Percentiles rank a stretch among this genome's conserved stretches.
Conservation (phyloP, 2,113 vertebrate species). For the Pithys albifrons region DNA sequence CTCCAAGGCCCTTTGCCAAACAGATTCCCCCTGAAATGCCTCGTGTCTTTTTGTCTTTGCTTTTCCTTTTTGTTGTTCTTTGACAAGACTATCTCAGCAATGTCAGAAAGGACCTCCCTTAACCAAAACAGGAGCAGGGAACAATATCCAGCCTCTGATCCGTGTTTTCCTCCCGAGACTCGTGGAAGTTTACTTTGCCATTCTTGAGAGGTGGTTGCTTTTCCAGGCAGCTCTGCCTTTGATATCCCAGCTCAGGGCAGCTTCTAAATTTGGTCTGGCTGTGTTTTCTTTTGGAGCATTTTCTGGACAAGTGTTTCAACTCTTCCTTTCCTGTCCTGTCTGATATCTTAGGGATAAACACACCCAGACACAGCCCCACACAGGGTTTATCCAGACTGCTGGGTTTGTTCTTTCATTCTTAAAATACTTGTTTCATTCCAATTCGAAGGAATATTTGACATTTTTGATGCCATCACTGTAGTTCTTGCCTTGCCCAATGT, state of each 20-base stretch:
- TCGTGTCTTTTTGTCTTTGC: not conserved
- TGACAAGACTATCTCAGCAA: constrained; percentile 51
- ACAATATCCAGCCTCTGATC: constrained; percentile 44
- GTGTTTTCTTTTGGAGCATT: constrained; percentile 61
- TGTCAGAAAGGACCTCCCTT: constrained; percentile 43
- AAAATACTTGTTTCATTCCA: not conserved
- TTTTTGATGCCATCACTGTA: not conserved
- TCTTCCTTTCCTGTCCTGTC: constrained; percentile 71
- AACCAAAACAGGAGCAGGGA: constrained; percentile 46
- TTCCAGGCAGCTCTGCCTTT: constrained; percentile 59
- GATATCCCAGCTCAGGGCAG: constrained; percentile 48
- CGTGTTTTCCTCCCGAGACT: constrained; percentile 47
- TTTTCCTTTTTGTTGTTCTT: constrained; percentile 55
- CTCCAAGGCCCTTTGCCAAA: constrained; percentile 19
- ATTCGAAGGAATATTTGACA: not conserved
- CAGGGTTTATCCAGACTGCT: not conserved
- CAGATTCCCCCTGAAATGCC: not conserved
- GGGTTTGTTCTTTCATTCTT: not conserved
- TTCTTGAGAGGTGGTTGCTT: constrained; percentile 59
- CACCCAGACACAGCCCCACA: not conserved
- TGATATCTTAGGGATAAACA: constrained; percentile 67
- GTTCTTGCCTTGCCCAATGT: not conserved
- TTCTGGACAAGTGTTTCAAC: constrained; percentile 59
- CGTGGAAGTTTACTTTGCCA: constrained; percentile 46
- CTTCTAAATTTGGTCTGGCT: constrained; percentile 64